Evolutionary conservation across 2,797 vertebrate species (phyloP), one percentile per base, ranked within the genome.

Genomic region (Phoebastria nigripes): DNA sequence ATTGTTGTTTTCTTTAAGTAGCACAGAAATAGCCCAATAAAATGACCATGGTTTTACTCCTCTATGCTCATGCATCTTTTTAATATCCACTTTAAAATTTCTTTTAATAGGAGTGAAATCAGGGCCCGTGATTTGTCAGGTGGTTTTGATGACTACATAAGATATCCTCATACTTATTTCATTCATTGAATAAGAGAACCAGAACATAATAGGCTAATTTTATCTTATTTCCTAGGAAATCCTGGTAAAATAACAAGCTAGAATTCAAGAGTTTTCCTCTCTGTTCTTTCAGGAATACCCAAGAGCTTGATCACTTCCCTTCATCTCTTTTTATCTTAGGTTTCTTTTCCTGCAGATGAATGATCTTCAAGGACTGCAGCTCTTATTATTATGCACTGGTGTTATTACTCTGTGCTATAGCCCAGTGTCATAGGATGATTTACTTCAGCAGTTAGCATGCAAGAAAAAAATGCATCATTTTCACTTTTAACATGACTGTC

Each of bases 401-500:
- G 70, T 76, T 90, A 96, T 82, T 89, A 84, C 70, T 79, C 66
- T 55, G n/a, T 76, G 66, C 80, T 86, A 89, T 51, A 82, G 79
- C 67, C 82, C 87, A 81, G 44, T 93, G 80, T 82, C 85, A 89
- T 5, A 66, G 33, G 42, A 90, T 94, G 70, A 95, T 93, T 91
- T 94, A 95, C 80, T 88, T 89, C 3, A 83, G 76, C 44, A 90
- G 76, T 85, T 54, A 84, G 33, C 0, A 13, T 33, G 39, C 47
- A 90, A 55, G 59, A 92, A 93, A 89, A 82, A 92, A 89, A 52
- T 12, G 5, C 0, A 71, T 65, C 1, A 29, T 82, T 79, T 95
- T 93, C 70, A 69, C 72, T 89, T 94, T 94, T 81, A 56, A 89
- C 49, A n/a, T n/a, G n/a, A n/a, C n/a, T n/a, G n/a, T n/a, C n/a